Evolutionary conservation across 2,888 invertebrate species (phyloP).

Genomic region (Bursaphelenchus okinawaensis): DNA sequence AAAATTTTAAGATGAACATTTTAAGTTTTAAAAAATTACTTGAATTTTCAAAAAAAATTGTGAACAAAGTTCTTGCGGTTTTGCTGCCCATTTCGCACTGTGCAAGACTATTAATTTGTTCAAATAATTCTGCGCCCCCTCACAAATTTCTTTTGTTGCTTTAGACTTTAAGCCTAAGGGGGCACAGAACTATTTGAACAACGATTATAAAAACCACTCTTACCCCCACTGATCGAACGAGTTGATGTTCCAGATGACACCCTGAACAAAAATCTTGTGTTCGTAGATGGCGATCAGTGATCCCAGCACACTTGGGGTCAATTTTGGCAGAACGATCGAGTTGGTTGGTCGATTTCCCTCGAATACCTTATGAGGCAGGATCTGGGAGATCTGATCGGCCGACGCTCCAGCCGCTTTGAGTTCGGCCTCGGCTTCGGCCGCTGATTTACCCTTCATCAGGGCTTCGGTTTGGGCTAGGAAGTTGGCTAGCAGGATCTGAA

Average conservation of each 20-base stretch:
- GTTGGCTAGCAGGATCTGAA: slow-evolving; percentile 80
- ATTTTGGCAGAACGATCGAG: slow-evolving; percentile 81
- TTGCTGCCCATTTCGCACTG: neutral
- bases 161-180: neutral
- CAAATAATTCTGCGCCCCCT: no score
- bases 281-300: slow-evolving; percentile 92
- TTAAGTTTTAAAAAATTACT: no score
- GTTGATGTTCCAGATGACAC: slow-evolving; percentile 97
- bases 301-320: slow-evolving; percentile 84
- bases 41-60: neutral
- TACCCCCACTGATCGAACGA: slow-evolving; percentile 99
- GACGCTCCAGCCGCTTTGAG: slow-evolving; percentile 73
- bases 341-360: slow-evolving; percentile 94
- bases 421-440: slow-evolving; percentile 72
- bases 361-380: slow-evolving; percentile 91
- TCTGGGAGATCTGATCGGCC: slow-evolving; percentile 70
- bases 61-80: neutral
- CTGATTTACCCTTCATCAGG: slow-evolving; percentile 76
- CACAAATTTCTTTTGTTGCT: neutral
- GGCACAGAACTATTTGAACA: neutral
- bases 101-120: neutral
- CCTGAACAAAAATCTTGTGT: slow-evolving; percentile 97
- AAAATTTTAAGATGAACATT: slow-evolving; percentile 4
- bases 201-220: slow-evolving; percentile 51
- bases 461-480: slow-evolving; percentile 98